Evolutionary conservation across 1,140 invertebrate species (phyloP), one percentile per base, ranked within the genome.

Genomic region (Halotydeus destructor): DNA sequence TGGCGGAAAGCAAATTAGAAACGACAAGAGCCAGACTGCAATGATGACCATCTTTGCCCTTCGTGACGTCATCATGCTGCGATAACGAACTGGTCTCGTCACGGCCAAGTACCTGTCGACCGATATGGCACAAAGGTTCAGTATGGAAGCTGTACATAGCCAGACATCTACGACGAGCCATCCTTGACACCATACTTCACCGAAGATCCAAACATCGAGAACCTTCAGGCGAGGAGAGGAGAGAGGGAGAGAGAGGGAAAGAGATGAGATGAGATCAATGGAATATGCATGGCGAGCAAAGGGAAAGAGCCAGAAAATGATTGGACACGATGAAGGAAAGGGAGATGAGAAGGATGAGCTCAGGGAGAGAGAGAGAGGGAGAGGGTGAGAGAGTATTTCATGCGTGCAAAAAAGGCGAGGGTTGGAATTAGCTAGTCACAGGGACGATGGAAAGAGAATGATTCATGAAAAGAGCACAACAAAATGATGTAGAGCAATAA

Each of bases 1-100:
- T 2, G 88, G 89, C 24, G 89, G 89, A 55, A 96, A 85, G 59
- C 88, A 96, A 44, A 97, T 91, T 50, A 93, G 74, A 54, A 94
- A 91, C 38, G 84, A 89, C 26, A 93, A 65, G 35, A 91, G 71
- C 89, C 91, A 97, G 5, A 94, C 76, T 4, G 71, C 71, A 30
- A 74, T 79, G 16, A 96, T 88, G 45, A 94, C 68, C 14, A 79
- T 62, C 55, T 84, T 86, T 0, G 85, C 85, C 49, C 82, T 63
- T 49, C 71, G 74, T 44, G 76, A 72, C 42, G 85, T 89, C 79
- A 89, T 89, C 49, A 86, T 78, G 61, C 74, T 59, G 1, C 85
- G 81, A 64, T 96, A 96, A 52, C 74, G 78, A 39, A 96, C 77
- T 1, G 89, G 85, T 31, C 83, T 67, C 8, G 86, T 93, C 38